Base-by-base conservation (phyloP, 2,797 vertebrate genomes). In the Clarias platycephalus region DNA sequence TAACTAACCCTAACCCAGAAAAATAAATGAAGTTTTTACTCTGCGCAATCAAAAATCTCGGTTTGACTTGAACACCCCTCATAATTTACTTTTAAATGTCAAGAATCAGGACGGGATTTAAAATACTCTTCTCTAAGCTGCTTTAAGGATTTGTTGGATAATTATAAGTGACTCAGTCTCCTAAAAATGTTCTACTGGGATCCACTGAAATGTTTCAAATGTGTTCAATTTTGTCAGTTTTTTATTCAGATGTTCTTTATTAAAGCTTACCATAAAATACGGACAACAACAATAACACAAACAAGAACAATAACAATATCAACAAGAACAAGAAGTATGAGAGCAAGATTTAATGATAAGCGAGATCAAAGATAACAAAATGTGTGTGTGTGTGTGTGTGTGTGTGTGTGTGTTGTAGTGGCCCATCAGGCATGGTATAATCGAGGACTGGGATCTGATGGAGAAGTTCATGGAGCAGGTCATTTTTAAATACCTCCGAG, bases 381-480 rank as follows among this genome's bases (percentile, higher is more conserved):
- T 67, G 66, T 71, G 68, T 74, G 15, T 55, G 22, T 79, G 76
- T n/a, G n/a, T 16, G 40, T 18, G 24, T 24, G 58, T 80, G 63
- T 78, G 53, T 70, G 40, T 34, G 57, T 74, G 24, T 64, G 31
- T 90, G 89, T 83, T 20, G 86, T 89, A 98, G 98, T 99, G 97
- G 97, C 97, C 98, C 66, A 98, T 99, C 84, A 97, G 98, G 86
- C 98, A 99, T 88, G 97, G 98, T 57, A 99, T 99, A 70, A 96
- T 98, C 92, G 98, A 99, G 91, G 97, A 99, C 91, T 99, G 98
- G 98, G 98, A 99, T 90, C 94, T 99, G 91, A 99, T 99, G 97
- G 98, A 99, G 92, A 95, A 97, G 81, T 99, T 98, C 89, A 98
- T 99, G 98, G 98, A 99, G 89, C 97, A 99, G 94, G 94, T 99